Evolutionary conservation across 2,113 vertebrate genomes (phyloP).

Genomic region (Heterotilapia buettikoferi): DNA sequence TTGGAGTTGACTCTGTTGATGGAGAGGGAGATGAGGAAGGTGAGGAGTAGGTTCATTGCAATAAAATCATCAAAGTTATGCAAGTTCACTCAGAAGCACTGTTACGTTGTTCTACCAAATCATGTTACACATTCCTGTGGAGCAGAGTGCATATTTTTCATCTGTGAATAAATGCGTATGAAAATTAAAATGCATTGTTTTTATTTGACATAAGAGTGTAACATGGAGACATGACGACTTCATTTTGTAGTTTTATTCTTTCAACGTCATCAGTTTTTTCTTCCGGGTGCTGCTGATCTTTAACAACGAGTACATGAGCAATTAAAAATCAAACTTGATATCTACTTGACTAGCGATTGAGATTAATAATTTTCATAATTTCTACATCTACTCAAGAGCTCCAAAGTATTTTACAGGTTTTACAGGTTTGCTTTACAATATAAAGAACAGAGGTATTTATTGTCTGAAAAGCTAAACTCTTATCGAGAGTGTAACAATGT

Average conservation of each 20-base stretch:
- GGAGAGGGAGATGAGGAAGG: neutral
- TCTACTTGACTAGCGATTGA: neutral
- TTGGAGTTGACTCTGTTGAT: neutral
- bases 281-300: fast-evolving
- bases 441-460: neutral
- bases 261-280: neutral
- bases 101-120: neutral
- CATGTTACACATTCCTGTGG: neutral
- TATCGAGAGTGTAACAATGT: fast-evolving
- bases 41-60: neutral
- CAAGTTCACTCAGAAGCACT: neutral
- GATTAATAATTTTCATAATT: neutral
- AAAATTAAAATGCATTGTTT: neutral
- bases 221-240: neutral
- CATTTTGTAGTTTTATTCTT: neutral
- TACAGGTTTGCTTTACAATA: neutral
- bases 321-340: neutral
- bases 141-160: neutral
- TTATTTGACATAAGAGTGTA: neutral
- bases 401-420: neutral
- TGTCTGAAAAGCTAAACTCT: neutral
- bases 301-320: neutral
- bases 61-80: neutral
- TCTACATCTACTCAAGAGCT: neutral
- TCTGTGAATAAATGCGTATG: neutral